Conservation (phyloP, 2,113 vertebrate genomes). For the Anarrhichthys ocellatus region DNA sequence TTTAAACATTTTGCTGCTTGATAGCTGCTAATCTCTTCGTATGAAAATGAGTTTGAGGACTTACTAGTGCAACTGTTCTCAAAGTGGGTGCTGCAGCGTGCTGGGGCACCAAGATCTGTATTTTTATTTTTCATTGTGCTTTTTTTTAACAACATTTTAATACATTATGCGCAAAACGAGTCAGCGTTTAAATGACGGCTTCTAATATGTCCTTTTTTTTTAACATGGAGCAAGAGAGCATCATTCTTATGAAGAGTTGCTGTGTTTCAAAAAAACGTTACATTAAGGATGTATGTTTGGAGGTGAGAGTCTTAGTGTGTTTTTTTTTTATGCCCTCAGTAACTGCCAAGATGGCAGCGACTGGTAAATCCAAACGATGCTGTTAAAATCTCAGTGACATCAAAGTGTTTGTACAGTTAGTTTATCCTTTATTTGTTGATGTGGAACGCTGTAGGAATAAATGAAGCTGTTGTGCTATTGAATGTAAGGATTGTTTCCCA, state of each 20-base stretch:
- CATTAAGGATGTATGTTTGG: too few species aligned
- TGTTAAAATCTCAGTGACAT: neutral
- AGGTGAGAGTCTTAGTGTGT: too few species aligned
- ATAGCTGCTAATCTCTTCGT: neutral
- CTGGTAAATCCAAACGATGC: too few species aligned
- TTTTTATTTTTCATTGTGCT: neutral
- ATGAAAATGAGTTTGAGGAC: neutral
- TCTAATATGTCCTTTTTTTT: neutral
- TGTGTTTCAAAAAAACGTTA: neutral
- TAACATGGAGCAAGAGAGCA: neutral
- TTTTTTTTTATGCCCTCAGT: too few species aligned
- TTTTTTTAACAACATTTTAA: neutral
- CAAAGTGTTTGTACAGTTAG: neutral
- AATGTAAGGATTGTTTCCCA: constrained; percentile 12
- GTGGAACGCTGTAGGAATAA: neutral
- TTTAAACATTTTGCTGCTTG: neutral
- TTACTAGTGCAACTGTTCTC: neutral
- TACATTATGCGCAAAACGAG: neutral
- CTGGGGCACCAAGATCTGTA: too few species aligned
- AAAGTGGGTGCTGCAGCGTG: too few species aligned
- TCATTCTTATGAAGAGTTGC: neutral
- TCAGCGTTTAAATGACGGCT: neutral
- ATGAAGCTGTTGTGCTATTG: neutral
- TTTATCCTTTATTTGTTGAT: neutral
- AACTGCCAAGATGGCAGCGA: too few species aligned